Percentiles rank a stretch among this genome's conserved stretches.
Conservation (phyloP, 2,888 invertebrate species). For the Sylvicola fuscatus region DNA sequence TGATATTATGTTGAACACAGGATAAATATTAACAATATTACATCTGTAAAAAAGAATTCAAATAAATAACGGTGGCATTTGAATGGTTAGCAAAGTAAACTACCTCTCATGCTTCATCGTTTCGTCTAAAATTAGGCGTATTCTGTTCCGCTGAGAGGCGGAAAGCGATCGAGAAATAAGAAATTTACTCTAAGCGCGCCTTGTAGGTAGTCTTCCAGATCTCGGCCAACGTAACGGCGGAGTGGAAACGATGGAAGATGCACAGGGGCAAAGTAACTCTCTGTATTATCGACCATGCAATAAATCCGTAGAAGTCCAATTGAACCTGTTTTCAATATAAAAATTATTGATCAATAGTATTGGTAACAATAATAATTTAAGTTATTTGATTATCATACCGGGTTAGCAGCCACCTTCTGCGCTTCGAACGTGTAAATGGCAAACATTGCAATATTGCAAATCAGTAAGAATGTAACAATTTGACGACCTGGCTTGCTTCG, state of each 20-base stretch:
- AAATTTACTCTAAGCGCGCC: slow-evolving; percentile 60
- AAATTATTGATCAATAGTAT: slow-evolving; percentile 1
- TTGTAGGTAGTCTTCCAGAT: slow-evolving; percentile 94
- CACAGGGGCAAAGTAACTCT: slow-evolving; percentile 83
- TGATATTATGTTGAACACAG: too few relatives aligned
- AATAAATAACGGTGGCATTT: too few relatives aligned
- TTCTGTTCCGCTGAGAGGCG: too few relatives aligned
- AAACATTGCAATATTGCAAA: slow-evolving; percentile 94
- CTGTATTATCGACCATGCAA: slow-evolving; percentile 85
- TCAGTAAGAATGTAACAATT: slow-evolving; percentile 83
- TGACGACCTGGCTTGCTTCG: slow-evolving; percentile 89
- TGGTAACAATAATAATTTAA: slow-evolving; percentile 1
- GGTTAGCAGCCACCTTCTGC: slow-evolving; percentile 83
- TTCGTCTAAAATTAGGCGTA: too few relatives aligned
- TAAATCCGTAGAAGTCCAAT: slow-evolving; percentile 79
- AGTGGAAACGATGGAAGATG: slow-evolving; percentile 93
- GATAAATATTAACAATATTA: too few relatives aligned
- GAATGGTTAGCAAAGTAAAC: too few relatives aligned
- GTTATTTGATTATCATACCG: slow-evolving; percentile 31
- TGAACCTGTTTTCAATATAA: slow-evolving; percentile 35
- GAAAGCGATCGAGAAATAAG: slow-evolving; percentile 7
- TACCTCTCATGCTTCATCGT: too few relatives aligned
- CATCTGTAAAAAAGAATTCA: too few relatives aligned
- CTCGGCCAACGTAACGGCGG: slow-evolving; percentile 83
- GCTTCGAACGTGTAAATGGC: slow-evolving; percentile 89